These are phyloP conservation scores for Drosophila murphyi DNA, from an alignment of 1,140 invertebrate species.

Conservation along the genomic window DNA sequence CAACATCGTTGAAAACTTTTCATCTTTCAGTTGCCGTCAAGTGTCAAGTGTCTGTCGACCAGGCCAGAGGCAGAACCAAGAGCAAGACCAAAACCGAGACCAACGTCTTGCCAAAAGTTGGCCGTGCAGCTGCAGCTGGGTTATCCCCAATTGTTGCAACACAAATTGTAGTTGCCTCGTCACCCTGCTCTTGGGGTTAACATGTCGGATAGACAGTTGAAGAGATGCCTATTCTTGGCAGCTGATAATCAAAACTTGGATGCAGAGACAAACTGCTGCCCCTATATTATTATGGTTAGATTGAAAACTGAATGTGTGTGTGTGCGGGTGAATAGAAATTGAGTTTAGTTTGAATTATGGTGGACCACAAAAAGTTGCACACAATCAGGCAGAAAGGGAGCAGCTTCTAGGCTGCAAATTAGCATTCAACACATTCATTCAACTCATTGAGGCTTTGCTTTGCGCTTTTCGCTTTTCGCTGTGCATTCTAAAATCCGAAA, in stretches of 20 bases:
- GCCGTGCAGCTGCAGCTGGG: conserved; percentile 23
- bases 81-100: conserved; percentile 4
- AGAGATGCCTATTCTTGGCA: conserved; percentile 43
- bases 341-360: conserved; percentile 29
- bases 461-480: conserved; percentile 25
- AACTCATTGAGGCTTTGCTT: conserved; percentile 41
- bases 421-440: conserved; percentile 49
- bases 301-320: conserved; percentile 9
- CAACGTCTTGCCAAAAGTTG: conserved; percentile 26
- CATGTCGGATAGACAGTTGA: conserved; percentile 35
- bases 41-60: conserved; percentile 67
- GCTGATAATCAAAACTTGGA: conserved; percentile 73
- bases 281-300: conserved; percentile 33
- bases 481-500: conserved; percentile 38
- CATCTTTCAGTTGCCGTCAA: conserved; percentile 76
- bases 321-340: not conserved
- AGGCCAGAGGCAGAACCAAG: conserved; percentile 7
- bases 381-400: conserved; percentile 20
- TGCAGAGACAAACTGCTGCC: conserved; percentile 26
- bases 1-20: conserved; percentile 61
- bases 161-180: conserved; percentile 14
- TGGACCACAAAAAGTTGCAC: conserved; percentile 36
- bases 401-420: conserved; percentile 28
- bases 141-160: conserved; percentile 26
- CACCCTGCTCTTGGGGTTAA: conserved; percentile 11